These are phyloP conservation scores for Cryptocephalus moraei DNA, from an alignment of 2,888 invertebrate species.

Conservation along the genomic window DNA sequence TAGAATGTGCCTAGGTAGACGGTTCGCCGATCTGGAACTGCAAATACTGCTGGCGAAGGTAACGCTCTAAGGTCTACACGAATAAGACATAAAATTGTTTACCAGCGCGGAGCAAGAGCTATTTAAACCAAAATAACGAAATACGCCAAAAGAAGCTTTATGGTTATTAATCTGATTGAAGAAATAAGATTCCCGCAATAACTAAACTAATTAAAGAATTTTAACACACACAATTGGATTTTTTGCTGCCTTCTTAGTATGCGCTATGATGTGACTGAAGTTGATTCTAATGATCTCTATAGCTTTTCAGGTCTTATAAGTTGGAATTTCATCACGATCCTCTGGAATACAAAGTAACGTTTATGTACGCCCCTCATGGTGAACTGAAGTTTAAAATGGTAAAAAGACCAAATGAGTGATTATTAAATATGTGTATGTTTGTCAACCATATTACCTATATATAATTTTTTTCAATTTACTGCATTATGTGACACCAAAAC, in stretches of 20 bases:
- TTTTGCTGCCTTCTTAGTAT: too few relatives aligned
- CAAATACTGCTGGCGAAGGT: conserved; percentile 58
- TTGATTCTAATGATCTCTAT: conserved; percentile 26
- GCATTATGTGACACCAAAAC: background rate
- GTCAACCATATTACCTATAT: background rate
- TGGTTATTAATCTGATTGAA: too few relatives aligned
- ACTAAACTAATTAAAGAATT: too few relatives aligned
- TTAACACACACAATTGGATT: too few relatives aligned
- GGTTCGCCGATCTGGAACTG: conserved; percentile 70
- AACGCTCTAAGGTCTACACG: conserved; percentile 5
- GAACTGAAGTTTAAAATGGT: conserved; percentile 52
- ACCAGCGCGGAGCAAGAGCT: too few relatives aligned
- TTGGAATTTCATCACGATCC: conserved; percentile 54
- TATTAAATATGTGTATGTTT: conserved; percentile 2
- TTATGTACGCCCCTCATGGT: conserved; percentile 60
- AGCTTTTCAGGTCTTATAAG: conserved; percentile 55
- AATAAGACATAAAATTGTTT: too few relatives aligned
- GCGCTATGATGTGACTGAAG: too few relatives aligned
- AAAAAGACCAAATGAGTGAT: conserved; percentile 18
- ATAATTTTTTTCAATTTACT: background rate
- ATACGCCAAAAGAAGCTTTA: too few relatives aligned
- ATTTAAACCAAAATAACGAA: too few relatives aligned
- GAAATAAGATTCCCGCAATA: too few relatives aligned
- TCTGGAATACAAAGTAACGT: conserved; percentile 40
- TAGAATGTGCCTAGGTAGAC: conserved; percentile 61